A percentile compares a stretch with the other conserved stretches of the same genome.
phyloP scores from a whole-genome alignment of 2,888 invertebrate genomes.

The Abscondita cerata region DNA sequence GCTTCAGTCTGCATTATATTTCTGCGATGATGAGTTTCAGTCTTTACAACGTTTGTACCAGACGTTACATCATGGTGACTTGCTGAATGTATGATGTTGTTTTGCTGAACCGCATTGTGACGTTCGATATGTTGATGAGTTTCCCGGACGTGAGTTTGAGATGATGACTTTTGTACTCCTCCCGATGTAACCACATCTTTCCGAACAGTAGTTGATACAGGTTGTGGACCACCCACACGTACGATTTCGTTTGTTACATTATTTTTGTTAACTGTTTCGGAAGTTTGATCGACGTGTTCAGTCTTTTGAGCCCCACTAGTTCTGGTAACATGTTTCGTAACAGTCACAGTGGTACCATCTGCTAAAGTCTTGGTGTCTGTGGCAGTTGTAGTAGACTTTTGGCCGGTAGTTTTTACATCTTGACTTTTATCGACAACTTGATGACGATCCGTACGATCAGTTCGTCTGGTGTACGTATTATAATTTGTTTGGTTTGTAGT shows the following conservation, averaged over 20 bases:
- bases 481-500: slow-evolving; percentile 69
- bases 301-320: slow-evolving; percentile 45
- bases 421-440: slow-evolving; percentile 35
- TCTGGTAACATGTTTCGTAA: slow-evolving; percentile 61
- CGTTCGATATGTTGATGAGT: slow-evolving; percentile 24
- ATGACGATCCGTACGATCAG: slow-evolving; percentile 23
- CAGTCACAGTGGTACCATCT: slow-evolving; percentile 64
- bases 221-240: slow-evolving; percentile 41
- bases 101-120: slow-evolving; percentile 33
- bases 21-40: slow-evolving; percentile 67
- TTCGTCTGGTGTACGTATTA: slow-evolving; percentile 50
- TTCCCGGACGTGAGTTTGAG: slow-evolving; percentile 51
- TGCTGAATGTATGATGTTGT: slow-evolving; percentile 42
- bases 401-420: slow-evolving; percentile 52
- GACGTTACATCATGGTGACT: slow-evolving; percentile 38
- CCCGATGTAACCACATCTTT: slow-evolving; percentile 32
- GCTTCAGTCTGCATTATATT: slow-evolving; percentile 77
- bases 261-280: slow-evolving; percentile 11
- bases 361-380: slow-evolving; percentile 58
- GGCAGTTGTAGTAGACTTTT: slow-evolving; percentile 40
- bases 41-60: slow-evolving; percentile 34
- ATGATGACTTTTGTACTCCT: slow-evolving; percentile 53
- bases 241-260: slow-evolving; percentile 11
- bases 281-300: slow-evolving; percentile 13
- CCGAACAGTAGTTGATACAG: slow-evolving; percentile 40